Evolutionary conservation across 2,113 vertebrate genomes (phyloP), one percentile per base, ranked within the genome.

Genomic region (Heterotis niloticus): DNA sequence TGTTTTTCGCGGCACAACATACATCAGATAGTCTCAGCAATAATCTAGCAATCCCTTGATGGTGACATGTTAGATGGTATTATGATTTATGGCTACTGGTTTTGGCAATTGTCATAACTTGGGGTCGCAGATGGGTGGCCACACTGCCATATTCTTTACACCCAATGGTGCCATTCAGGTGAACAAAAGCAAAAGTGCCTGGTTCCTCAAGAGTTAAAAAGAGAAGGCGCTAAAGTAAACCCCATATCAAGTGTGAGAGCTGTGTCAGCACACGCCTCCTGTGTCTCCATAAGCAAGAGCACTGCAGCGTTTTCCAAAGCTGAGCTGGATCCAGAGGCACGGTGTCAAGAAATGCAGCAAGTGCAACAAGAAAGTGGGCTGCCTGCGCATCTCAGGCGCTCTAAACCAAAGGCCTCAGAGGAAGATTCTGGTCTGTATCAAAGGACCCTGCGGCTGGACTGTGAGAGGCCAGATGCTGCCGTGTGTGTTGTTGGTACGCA

Each of bases 401-500:
- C 23, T 5, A 59, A 59, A 26, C 65, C 23, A 24, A 57, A 76
- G 54, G 4, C 5, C 20, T 20, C 18, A 9, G 12, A 2, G 7
- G 0, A 24, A 24, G 17, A 78, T 68, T 54, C 54, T 0, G n/a
- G 56, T 0, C 29, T 74, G 23, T 75, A 44, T 54, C 65, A 79
- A 12, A 79, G 88, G 9, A 91, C 86, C 9, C 79, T 78, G 67
- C 86, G 86, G 2, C 79, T 92, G 14, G 80, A 87, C 20, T 13
- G 76, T 0, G 1, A 59, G 5, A 29, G 1, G 0, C 1, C 68
- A 0, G 68, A 57, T 10, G n/a, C 5, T 1, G 10, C 73, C 13
- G 5, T 91, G 9, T 76, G 82, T 59, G 84, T 91, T 1, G 9
- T 84, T 3, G 90, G 91, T 5, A 85, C 87, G 0, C 18, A 77